Conservation (phyloP, 2,797 vertebrate species). For the Xenops minutus region DNA sequence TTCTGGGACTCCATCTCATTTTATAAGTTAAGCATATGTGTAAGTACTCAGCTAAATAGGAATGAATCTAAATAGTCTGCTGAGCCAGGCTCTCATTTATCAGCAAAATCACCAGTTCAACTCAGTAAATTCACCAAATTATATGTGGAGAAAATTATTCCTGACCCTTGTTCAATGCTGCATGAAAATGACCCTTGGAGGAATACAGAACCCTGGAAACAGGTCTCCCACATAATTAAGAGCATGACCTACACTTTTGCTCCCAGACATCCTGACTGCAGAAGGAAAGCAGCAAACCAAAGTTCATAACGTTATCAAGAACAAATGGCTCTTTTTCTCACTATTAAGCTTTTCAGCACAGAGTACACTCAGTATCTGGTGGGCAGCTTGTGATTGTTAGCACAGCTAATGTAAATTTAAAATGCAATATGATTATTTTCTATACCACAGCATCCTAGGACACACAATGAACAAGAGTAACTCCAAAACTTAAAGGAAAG, state of each 20-base stretch:
- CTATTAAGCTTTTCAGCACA: not conserved
- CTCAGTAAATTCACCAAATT: not conserved
- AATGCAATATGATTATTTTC: not conserved
- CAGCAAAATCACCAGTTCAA: not conserved
- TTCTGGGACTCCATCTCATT: not conserved
- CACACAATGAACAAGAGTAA: not conserved
- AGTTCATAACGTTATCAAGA: accelerated
- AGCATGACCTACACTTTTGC: not conserved
- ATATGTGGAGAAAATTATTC: not conserved
- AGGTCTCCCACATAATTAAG: not conserved
- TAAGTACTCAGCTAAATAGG: not conserved
- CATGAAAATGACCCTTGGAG: not conserved
- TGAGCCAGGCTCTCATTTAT: not conserved
- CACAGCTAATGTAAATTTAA: not conserved
- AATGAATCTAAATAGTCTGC: not conserved
- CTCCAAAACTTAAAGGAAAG: not conserved
- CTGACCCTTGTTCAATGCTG: not conserved
- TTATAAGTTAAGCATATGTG: not conserved
- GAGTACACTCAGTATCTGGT: too few species aligned
- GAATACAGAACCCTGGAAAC: not conserved
- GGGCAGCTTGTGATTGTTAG: not conserved
- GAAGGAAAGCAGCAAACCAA: not conserved
- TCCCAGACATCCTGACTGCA: not conserved
- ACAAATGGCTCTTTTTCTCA: not conserved
- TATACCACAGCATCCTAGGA: not conserved